phyloP scores from a whole-genome alignment of 2,113 vertebrate species.

The Urocitellus parryii region DNA sequence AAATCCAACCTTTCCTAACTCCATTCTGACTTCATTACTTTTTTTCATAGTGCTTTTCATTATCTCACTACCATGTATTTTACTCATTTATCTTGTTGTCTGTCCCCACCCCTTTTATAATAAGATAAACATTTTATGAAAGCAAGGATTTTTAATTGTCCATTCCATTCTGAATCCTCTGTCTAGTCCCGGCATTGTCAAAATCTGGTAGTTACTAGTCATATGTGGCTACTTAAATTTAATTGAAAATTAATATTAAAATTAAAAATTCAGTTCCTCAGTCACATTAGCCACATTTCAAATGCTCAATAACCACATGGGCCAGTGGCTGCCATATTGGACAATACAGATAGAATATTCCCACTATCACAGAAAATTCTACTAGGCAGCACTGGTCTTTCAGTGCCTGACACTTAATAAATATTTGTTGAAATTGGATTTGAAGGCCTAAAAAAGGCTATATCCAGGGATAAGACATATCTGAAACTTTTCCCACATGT shows the following conservation, averaged over 20 bases:
- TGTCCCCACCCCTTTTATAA: too few relatives aligned
- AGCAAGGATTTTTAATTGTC: neutral
- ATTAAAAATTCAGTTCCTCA: conserved; percentile 4
- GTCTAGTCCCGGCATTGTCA: neutral
- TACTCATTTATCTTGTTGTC: neutral
- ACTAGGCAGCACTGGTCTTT: neutral
- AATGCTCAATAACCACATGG: neutral
- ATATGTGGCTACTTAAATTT: neutral
- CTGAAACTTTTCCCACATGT: neutral
- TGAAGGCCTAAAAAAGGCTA: conserved; percentile 9
- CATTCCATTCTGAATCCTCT: neutral
- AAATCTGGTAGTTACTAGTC: neutral
- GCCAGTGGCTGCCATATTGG: neutral
- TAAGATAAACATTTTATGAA: neutral
- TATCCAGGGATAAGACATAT: neutral
- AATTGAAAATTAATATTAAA: conserved; percentile 50
- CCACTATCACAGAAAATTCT: neutral
- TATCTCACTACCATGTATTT: neutral
- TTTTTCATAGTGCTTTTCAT: neutral
- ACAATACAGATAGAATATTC: neutral
- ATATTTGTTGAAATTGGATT: conserved; percentile 45
- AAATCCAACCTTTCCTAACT: conserved; percentile 14
- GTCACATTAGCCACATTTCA: conserved; percentile 6
- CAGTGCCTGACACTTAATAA: neutral
- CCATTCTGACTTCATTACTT: neutral